Evolutionary conservation across 2,888 invertebrate species (phyloP).

Genomic region (Mamestra brassicae): DNA sequence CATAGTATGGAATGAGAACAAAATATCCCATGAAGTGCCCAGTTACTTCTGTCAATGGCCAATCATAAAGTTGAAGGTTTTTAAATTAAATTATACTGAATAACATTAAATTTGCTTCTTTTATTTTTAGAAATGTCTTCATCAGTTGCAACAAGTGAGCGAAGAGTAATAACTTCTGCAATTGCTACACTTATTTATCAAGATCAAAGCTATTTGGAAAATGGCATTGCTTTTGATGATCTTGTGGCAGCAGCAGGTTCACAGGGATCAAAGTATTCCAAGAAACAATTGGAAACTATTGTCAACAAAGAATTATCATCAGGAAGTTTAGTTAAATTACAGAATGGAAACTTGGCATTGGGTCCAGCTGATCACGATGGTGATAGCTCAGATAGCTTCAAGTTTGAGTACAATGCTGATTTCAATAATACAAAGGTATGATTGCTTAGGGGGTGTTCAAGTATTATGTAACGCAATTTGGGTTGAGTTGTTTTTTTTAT

Average conservation of each 20-base stretch:
- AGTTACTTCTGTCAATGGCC: conserved; percentile 25
- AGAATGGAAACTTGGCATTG: conserved; percentile 93
- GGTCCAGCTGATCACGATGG: conserved; percentile 92
- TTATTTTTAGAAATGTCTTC: conserved; percentile 85
- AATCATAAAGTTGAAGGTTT: not conserved
- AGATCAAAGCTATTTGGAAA: conserved; percentile 93
- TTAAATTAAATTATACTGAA: not conserved
- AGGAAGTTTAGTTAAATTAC: conserved; percentile 92
- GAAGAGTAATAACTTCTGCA: conserved; percentile 92
- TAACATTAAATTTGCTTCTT: conserved; percentile 3
- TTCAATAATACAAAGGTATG: conserved; percentile 85
- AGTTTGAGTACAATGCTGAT: conserved; percentile 85
- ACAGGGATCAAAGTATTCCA: conserved; percentile 92
- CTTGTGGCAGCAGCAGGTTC: conserved; percentile 92
- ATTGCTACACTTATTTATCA: conserved; percentile 93
- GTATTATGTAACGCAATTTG: too few species aligned
- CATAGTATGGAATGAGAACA: conserved; percentile 13
- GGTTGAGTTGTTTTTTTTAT: too few species aligned
- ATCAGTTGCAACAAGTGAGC: conserved; percentile 83
- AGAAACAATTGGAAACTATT: conserved; percentile 92
- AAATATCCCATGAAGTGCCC: conserved; percentile 6
- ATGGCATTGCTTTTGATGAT: conserved; percentile 93
- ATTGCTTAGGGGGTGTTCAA: not conserved
- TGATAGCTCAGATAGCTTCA: conserved; percentile 89
- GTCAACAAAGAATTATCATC: conserved; percentile 93